These are phyloP conservation scores for Loripinus fragilis DNA, from an alignment of 2,888 invertebrate species.

Conservation along the genomic window DNA sequence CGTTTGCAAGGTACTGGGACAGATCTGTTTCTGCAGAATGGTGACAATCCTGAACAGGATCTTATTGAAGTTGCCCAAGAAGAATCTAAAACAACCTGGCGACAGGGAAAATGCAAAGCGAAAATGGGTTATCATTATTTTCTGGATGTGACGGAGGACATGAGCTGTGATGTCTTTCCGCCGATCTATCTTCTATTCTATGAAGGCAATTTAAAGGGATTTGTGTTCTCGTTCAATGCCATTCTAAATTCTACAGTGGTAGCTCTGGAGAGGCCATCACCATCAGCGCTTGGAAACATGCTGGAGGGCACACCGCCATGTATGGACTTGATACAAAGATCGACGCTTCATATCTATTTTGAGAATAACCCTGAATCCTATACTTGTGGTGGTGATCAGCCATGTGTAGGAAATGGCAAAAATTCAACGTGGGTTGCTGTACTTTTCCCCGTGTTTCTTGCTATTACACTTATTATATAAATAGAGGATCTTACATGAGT, in stretches of 20 bases:
- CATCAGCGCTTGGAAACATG: background rate
- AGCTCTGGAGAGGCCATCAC: constrained; percentile 9
- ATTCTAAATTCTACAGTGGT: constrained; percentile 18
- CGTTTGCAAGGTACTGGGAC: constrained; percentile 10
- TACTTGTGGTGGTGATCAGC: background rate
- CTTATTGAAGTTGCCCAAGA: constrained; percentile 12
- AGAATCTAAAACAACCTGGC: background rate
- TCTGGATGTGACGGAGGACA: background rate
- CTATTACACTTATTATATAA: no score
- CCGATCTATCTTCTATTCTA: constrained; percentile 9
- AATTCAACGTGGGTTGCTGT: no score
- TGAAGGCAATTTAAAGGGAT: constrained; percentile 19
- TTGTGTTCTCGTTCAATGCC: constrained; percentile 16
- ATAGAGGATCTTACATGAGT: no score
- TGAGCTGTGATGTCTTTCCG: constrained; percentile 13
- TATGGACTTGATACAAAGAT: background rate
- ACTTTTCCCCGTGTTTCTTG: no score
- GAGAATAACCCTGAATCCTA: background rate
- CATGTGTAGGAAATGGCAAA: no score
- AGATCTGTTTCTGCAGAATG: constrained; percentile 22
- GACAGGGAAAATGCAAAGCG: constrained; percentile 16
- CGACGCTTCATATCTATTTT: constrained; percentile 19
- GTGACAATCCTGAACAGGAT: constrained; percentile 16
- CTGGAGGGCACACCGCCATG: background rate
- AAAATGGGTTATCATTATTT: constrained; percentile 29